Percentiles rank a stretch among this genome's conserved stretches.
phyloP scores from a whole-genome alignment of 2,888 invertebrate genomes.

The Odontocolon sp. region DNA sequence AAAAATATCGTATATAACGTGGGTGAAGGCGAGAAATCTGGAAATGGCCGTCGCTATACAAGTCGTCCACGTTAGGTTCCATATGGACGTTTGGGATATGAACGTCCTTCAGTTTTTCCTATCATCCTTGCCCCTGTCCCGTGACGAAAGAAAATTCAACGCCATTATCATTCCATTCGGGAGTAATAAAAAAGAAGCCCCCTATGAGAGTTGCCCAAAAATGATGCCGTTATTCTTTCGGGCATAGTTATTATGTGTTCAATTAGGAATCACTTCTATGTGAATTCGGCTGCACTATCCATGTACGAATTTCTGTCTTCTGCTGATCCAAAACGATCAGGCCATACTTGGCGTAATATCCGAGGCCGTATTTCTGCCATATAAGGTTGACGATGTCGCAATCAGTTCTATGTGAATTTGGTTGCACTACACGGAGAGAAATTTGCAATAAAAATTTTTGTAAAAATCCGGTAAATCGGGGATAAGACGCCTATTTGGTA shows the following conservation, averaged over 20 bases:
- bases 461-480: no score
- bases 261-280: conserved; percentile 25
- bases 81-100: conserved; percentile 20
- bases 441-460: no score
- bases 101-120: conserved; percentile 21
- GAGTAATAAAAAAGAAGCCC: not conserved
- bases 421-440: no score
- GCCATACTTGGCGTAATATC: no score
- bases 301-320: no score
- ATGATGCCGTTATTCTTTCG: not conserved
- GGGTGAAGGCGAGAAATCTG: conserved; percentile 25
- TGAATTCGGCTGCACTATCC: no score
- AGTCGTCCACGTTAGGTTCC: conserved; percentile 4
- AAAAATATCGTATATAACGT: conserved; percentile 41
- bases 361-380: no score
- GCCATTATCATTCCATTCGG: not conserved
- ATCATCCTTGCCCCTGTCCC: conserved; percentile 14
- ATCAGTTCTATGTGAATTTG: no score
- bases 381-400: no score
- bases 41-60: conserved; percentile 40
- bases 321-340: no score
- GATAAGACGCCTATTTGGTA: no score
- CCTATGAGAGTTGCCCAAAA: not conserved
- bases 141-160: conserved; percentile 40
- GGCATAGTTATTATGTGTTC: not conserved